phyloP scores from a whole-genome alignment of 2,888 invertebrate species.

The Aporophyla lueneburgensis region DNA sequence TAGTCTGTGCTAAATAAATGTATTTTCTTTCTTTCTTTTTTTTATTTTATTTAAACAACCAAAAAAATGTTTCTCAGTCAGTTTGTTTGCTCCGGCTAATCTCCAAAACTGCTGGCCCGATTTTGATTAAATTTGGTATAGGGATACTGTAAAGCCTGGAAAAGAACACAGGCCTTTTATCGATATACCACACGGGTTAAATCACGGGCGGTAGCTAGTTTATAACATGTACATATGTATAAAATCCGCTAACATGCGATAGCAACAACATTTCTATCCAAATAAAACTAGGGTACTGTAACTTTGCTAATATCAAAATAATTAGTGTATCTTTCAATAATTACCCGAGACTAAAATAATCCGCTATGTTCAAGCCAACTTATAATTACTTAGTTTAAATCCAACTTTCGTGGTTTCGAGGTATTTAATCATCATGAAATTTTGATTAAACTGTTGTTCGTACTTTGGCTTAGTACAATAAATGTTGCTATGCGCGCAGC shows the following conservation, averaged over 20 bases:
- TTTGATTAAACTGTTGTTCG: conserved; percentile 19
- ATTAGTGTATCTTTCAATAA: conserved; percentile 32
- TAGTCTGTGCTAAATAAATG: too few relatives aligned
- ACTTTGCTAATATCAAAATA: conserved; percentile 6
- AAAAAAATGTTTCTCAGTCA: too few relatives aligned
- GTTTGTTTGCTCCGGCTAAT: too few relatives aligned
- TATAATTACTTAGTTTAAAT: conserved; percentile 39
- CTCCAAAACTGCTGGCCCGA: too few relatives aligned
- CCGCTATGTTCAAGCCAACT: neutral
- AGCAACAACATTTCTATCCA: neutral
- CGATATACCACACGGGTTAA: too few relatives aligned
- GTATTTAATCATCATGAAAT: conserved; percentile 32
- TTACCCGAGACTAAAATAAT: conserved; percentile 25
- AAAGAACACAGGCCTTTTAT: too few relatives aligned
- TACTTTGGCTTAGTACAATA: neutral
- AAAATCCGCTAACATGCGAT: neutral
- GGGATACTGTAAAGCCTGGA: too few relatives aligned
- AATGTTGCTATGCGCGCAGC: neutral
- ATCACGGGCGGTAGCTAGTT: too few relatives aligned
- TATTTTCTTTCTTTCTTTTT: too few relatives aligned
- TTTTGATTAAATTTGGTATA: too few relatives aligned
- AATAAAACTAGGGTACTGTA: neutral
- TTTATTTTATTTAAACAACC: too few relatives aligned
- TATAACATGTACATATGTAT: too few relatives aligned
- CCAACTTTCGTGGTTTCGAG: conserved; percentile 35